Evolutionary conservation across 2,888 invertebrate genomes (phyloP).

Genomic region (Amiota mariae): DNA sequence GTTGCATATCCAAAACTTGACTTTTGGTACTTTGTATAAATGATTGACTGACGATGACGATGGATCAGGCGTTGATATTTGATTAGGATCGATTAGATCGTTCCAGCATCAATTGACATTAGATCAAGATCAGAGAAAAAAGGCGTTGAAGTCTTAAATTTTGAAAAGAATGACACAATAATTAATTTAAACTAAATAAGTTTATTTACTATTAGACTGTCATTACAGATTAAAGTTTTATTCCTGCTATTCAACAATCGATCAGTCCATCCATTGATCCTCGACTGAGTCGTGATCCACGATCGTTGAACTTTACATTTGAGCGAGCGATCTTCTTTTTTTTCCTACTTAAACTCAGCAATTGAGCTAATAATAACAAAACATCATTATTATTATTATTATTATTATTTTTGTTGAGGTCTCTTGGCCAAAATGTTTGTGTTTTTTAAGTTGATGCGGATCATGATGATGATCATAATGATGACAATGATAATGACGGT

Average conservation of each 20-base stretch:
- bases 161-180: background rate
- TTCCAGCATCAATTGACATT: background rate
- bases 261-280: background rate
- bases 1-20: background rate
- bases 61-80: slow-evolving; percentile 17
- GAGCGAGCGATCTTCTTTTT: background rate
- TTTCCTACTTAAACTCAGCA: background rate
- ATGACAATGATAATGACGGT: background rate
- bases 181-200: background rate
- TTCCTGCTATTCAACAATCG: too few species aligned
- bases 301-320: slow-evolving; percentile 65
- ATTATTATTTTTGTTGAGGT: too few species aligned
- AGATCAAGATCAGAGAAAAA: slow-evolving; percentile 12
- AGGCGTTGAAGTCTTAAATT: background rate
- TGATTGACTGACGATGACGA: background rate
- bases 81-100: background rate
- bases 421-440: background rate
- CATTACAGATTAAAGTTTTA: too few species aligned
- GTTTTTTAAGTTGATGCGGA: background rate
- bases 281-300: slow-evolving; percentile 66
- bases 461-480: too few species aligned
- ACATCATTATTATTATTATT: background rate
- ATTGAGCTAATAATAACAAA: slow-evolving; percentile 11
- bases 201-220: too few species aligned
- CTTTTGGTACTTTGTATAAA: background rate